A percentile compares a stretch with the other conserved stretches of the same genome.
These are phyloP conservation scores for Menura novaehollandiae DNA, from an alignment of 2,113 vertebrate species.

Conservation along the genomic window DNA sequence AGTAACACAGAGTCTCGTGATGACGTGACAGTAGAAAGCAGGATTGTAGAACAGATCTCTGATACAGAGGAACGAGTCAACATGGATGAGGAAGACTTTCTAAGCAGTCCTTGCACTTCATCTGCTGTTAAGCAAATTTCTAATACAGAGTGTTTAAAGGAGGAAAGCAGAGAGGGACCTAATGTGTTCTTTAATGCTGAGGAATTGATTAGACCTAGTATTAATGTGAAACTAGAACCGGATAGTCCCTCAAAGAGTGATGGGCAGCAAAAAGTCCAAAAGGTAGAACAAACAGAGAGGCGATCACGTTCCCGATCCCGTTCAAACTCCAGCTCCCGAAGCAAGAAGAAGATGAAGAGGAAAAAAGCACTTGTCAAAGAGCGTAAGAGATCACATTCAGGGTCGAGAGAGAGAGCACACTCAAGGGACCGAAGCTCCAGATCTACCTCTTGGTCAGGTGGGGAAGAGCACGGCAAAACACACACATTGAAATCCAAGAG, in stretches of 20 bases:
- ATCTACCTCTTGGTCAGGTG: conserved; percentile 59
- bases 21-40: not conserved
- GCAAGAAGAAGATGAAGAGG: conserved; percentile 66
- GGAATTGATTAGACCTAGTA: conserved; percentile 32
- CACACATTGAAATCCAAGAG: conserved; percentile 49
- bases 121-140: conserved; percentile 36
- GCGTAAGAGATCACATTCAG: conserved; percentile 1
- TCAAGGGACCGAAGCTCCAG: conserved; percentile 68
- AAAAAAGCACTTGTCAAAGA: conserved; percentile 63
- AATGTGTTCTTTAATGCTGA: conserved; percentile 59
- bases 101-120: not conserved
- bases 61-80: conserved; percentile 22
- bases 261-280: conserved; percentile 15
- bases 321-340: conserved; percentile 64
- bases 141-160: conserved; percentile 11
- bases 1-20: not conserved
- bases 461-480: conserved; percentile 52
- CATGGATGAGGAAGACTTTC: not conserved
- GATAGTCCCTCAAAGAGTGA: conserved; percentile 5
- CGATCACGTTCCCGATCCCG: conserved; percentile 62
- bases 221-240: conserved; percentile 59
- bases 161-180: conserved; percentile 25
- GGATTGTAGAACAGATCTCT: conserved; percentile 57
- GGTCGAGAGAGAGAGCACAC: conserved; percentile 43
- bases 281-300: conserved; percentile 28